Conservation (phyloP, 2,113 vertebrate genomes). For the Siphamia tubifer region DNA sequence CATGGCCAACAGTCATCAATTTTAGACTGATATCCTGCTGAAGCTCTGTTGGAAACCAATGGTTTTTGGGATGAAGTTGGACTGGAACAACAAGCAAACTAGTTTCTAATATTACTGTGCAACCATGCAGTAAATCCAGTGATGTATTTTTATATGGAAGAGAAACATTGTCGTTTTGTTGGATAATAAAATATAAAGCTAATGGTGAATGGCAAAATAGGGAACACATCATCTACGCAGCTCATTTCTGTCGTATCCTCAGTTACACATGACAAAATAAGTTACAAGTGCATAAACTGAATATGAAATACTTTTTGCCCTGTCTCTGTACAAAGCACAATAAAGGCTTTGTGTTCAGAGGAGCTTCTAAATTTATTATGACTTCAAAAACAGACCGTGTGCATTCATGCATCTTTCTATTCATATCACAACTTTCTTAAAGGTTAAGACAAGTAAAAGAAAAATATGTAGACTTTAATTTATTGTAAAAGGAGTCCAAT, state of each 20-base stretch:
- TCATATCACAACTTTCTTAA: no score
- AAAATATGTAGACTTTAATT: no score
- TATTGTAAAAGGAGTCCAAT: no score
- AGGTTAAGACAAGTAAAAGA: no score
- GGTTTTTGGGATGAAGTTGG: conserved; percentile 14
- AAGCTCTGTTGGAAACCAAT: conserved; percentile 33
- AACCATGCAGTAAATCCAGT: conserved; percentile 9
- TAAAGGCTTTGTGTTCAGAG: background rate
- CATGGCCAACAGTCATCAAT: conserved; percentile 60
- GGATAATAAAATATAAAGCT: conserved; percentile 11
- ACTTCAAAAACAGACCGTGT: no score
- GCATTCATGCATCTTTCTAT: no score
- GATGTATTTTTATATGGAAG: background rate
- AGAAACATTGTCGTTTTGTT: background rate
- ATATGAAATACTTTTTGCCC: background rate
- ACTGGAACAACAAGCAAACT: conserved; percentile 33
- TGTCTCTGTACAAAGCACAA: background rate
- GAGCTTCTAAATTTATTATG: background rate
- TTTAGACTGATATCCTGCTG: conserved; percentile 46
- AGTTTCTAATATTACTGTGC: conserved; percentile 16
- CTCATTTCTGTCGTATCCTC: background rate
- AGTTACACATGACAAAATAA: conserved; percentile 1
- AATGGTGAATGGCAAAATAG: background rate
- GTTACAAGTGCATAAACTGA: background rate
- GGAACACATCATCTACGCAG: background rate